Evolutionary conservation across 2,888 invertebrate species (phyloP).

Genomic region (Drosophila pegasa): DNA sequence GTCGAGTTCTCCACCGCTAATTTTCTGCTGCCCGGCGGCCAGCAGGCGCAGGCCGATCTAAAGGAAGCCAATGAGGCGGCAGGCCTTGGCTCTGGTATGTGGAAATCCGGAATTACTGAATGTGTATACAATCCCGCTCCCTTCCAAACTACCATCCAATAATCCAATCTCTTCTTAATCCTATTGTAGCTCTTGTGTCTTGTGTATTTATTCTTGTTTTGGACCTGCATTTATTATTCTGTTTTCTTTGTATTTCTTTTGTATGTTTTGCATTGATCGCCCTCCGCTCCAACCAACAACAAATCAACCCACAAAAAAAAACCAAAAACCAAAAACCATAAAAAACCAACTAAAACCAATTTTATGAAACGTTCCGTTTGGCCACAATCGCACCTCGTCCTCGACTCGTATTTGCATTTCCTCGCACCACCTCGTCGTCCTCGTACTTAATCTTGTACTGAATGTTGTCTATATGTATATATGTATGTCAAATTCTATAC

Average conservation of each 20-base stretch:
- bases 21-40: slow-evolving; percentile 93
- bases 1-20: slow-evolving; percentile 94
- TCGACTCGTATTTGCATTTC: slow-evolving; percentile 54
- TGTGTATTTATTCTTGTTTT: slow-evolving; percentile 32
- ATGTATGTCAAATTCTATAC: slow-evolving; percentile 64
- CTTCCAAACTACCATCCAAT: slow-evolving; percentile 4
- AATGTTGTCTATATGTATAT: slow-evolving; percentile 58
- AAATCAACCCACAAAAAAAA: slow-evolving; percentile 53
- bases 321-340: slow-evolving; percentile 47
- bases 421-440: slow-evolving; percentile 52
- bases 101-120: not conserved
- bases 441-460: slow-evolving; percentile 53
- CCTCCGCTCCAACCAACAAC: slow-evolving; percentile 73
- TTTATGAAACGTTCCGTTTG: slow-evolving; percentile 66
- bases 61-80: slow-evolving; percentile 80
- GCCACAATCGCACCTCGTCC: slow-evolving; percentile 62
- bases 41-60: slow-evolving; percentile 84
- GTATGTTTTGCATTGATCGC: slow-evolving; percentile 80
- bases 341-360: slow-evolving; percentile 40
- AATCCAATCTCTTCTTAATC: slow-evolving; percentile 16
- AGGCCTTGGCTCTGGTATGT: slow-evolving; percentile 69
- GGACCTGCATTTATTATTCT: slow-evolving; percentile 59
- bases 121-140: slow-evolving; percentile 33
- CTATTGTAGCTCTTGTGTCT: slow-evolving; percentile 28
- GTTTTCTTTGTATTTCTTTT: slow-evolving; percentile 73